Evolutionary conservation across 2,113 vertebrate genomes (phyloP), one percentile per base, ranked within the genome.

Genomic region (Myrmophylax atrothorax): DNA sequence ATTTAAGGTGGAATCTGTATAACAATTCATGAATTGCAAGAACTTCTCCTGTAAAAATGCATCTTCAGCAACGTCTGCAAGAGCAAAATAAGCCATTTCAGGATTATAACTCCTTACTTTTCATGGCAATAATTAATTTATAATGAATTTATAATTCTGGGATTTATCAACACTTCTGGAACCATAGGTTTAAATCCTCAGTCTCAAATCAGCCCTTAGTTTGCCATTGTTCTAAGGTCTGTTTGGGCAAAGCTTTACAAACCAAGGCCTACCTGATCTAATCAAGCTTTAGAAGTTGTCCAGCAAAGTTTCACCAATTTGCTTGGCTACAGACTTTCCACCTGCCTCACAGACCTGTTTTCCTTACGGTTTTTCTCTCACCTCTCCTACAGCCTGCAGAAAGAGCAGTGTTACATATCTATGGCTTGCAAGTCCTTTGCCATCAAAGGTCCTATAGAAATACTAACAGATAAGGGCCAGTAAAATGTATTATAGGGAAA

Each of bases 1-100:
- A 97, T 98, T 99, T 99, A 99, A 99, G 98, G 98, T 99, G 98
- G 98, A 98, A 96, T 97, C 89, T 58, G 6, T 80, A 18, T 47
- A 73, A 80, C 67, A 94, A 86, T 92, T 75, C 94, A n/a, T 5
- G 9, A 90, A 69, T 53, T 84, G 37, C 35, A 89, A 79, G 63
- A 95, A 87, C 66, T 92, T 88, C 64, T 76, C 55, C 37, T 46
- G 12, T n/a, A 87, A 92, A 92, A 89, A 92, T 35, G 75, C 59
- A 55, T 67, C 60, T 78, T 52, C 86, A 77, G 84, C 60, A 81
- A 68, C 13, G 26, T 55, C 50, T 79, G 63, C 47, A 77, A 68
- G 87, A 25, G 56, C 10, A 82, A 92, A 96, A 76, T 23, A 84
- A 84, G 26, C 18, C 2, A 19, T 56, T 94, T 85, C 33, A 49